Base-by-base conservation (phyloP, 2,113 vertebrate species). In the Oplegnathus fasciatus region DNA sequence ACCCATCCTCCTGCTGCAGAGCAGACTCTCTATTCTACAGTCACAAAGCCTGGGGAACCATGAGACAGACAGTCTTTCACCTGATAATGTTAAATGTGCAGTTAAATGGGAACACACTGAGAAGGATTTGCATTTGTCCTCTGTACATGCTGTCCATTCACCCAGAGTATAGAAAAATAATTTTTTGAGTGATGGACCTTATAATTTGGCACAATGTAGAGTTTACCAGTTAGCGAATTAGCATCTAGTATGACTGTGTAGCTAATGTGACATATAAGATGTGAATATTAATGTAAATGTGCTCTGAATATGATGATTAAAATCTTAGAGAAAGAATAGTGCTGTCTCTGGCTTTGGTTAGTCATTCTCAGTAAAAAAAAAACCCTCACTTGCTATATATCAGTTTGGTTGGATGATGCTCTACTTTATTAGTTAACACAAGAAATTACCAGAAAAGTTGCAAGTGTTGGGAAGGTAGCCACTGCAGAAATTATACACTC, bases 11-110 rank as follows among this genome's bases (percentile, higher is more conserved):
- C 78, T 66, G 65, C 17, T 40, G 18, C 69, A 71, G 64, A 65
- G 60, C 14, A 71, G 44, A 57, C 24, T 52, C 7, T 84, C 22
- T 88, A 85, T 50, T 85, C 79, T 22, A 66, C 75, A 26, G 5
- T 80, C 9, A 6, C 0, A 68, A 72, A 15, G 6, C 28, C 8
- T 2, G 14, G 0, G 17, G 10, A 62, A 50, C 30, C 26, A 5
- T 65, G 37, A 76, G 40, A 17, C 1, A 34, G 42, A 22, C 20
- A 18, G 30, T n/a, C 18, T 17, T 32, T 64, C 22, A n/a, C 54
- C 76, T 54, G 48, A 13, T 42, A 3, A 55, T 22, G 48, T 44
- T 26, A 30, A 40, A 14, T 42, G 60, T 50, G 10, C 5, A 9
- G 46, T 67, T 9, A 7, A 2, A 50, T 8, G 9, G 20, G 2